Base-by-base conservation (phyloP, 2,797 vertebrate genomes). In the Emys orbicularis region DNA sequence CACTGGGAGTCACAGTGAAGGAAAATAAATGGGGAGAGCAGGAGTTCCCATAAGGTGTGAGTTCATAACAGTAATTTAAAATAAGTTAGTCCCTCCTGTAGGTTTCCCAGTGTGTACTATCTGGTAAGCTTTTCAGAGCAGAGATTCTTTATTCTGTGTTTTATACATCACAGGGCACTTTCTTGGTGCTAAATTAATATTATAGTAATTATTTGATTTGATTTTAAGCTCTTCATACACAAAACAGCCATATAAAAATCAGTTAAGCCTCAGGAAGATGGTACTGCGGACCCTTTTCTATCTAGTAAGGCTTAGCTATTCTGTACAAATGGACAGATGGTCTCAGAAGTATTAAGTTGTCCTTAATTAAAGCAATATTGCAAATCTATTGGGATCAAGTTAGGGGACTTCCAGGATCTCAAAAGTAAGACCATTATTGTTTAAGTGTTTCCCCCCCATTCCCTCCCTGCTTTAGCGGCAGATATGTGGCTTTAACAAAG, bases 371-470 rank as follows among this genome's bases (percentile, higher is more conserved):
- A 54, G 8, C 12, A 79, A 57, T 79, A 31, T 31, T 31, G 7
- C 56, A 79, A 89, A 79, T 29, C 6, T 41, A 5, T 1, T 44
- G n/a, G 5, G 21, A 82, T 2, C n/a, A 29, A 93, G 86, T 27
- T 68, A 3, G 19, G 18, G 1, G 8, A 44, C 68, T 72, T 83
- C 52, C 56, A 47, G 83, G 68, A 50, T 59, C 82, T n/a, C 5
- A 83, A 52, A 93, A 25, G 29, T 25, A 23, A 86, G 21, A 68
- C 56, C n/a, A 29, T 57, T 84, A 59, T 16, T 74, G 15, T 59
- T 80, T 57, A 72, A 0, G 0, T 21, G 4, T 25, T 11, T 8
- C 1, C 13, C 0, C 44, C 44, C 47, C 44, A 6, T 44, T 44
- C 44, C 44, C 25, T n/a, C 57, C 21, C 87, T 72, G 15, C 16